Conservation (phyloP, 1,140 invertebrate genomes). For the Melipona quadrifasciata region DNA sequence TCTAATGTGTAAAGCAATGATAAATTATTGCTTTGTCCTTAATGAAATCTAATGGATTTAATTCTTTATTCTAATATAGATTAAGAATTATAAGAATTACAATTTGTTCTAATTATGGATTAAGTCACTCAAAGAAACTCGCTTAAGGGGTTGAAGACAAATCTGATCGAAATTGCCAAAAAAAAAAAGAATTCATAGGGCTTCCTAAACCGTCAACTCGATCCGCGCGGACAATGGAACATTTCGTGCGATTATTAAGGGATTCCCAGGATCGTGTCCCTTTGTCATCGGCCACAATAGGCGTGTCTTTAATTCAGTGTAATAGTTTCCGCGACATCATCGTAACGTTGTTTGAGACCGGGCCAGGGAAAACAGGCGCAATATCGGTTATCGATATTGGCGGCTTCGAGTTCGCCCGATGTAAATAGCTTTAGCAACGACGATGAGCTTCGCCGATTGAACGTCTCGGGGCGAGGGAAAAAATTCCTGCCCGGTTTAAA, state of each 20-base stretch:
- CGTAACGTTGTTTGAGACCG: slow-evolving; percentile 30
- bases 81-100: too few relatives aligned
- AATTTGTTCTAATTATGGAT: too few relatives aligned
- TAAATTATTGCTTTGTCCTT: too few relatives aligned
- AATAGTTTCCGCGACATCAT: slow-evolving; percentile 48
- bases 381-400: slow-evolving; percentile 62
- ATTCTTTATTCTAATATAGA: too few relatives aligned
- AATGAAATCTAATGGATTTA: too few relatives aligned
- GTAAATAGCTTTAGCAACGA: slow-evolving; percentile 45
- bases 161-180: neutral
- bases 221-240: neutral
- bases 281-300: slow-evolving; percentile 31
- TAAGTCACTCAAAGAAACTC: too few relatives aligned
- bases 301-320: slow-evolving; percentile 43
- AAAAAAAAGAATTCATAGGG: neutral
- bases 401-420: slow-evolving; percentile 30
- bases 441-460: slow-evolving; percentile 32
- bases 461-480: neutral
- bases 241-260: neutral
- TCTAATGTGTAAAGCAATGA: too few relatives aligned
- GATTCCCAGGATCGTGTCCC: slow-evolving; percentile 2
- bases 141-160: neutral
- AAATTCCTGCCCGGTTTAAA: neutral
- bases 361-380: slow-evolving; percentile 33
- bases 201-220: neutral